These are phyloP conservation scores for Nothoprocta pentlandii DNA, from an alignment of 2,113 vertebrate species.

Conservation along the genomic window DNA sequence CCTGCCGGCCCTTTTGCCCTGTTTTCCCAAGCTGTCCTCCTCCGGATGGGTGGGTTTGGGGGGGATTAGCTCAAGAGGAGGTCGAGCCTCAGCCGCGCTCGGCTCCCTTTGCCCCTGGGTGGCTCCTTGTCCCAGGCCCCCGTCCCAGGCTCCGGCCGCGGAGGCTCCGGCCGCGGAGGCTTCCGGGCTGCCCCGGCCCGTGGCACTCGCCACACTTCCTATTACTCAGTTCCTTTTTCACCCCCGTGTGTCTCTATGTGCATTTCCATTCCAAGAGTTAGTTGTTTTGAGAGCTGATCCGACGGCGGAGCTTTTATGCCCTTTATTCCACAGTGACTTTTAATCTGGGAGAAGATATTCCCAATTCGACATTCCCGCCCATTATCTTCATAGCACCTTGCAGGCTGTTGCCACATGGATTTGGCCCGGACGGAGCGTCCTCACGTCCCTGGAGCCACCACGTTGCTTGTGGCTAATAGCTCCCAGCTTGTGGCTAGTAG, in stretches of 20 bases:
- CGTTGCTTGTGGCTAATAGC: accelerated
- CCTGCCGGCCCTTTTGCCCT: background rate
- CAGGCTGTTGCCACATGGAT: background rate
- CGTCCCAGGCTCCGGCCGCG: background rate
- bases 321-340: background rate
- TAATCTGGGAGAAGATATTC: background rate
- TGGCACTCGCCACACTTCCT: background rate
- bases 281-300: background rate
- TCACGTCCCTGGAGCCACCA: accelerated
- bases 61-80: background rate
- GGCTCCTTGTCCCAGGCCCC: background rate
- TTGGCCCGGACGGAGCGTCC: background rate
- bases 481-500: background rate
- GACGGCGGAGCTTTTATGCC: background rate
- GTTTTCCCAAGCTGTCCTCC: background rate
- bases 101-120: too few relatives aligned
- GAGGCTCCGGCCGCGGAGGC: background rate
- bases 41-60: background rate
- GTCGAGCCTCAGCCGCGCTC: background rate
- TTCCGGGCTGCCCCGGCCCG: background rate
- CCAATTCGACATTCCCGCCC: background rate
- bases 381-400: background rate
- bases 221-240: slow-evolving; percentile 48
- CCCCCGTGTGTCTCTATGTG: background rate
- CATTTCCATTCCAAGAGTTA: background rate